Evolutionary conservation across 2,797 vertebrate genomes (phyloP).

Genomic region (Agapornis canus): DNA sequence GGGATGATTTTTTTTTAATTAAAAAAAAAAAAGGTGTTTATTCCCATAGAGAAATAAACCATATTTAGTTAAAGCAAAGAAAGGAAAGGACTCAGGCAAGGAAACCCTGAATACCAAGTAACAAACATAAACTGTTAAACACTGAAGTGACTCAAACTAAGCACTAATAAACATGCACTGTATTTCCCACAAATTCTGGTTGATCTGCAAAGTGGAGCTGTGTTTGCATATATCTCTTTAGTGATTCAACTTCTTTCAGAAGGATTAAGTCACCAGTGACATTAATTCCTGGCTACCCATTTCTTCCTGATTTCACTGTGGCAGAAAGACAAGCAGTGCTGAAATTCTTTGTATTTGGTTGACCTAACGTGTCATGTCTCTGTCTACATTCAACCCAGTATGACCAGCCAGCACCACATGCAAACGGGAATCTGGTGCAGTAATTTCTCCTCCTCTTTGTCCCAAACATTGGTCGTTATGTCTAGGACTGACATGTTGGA

Average conservation of each 20-base stretch:
- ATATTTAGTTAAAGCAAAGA: background rate
- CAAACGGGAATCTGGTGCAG: background rate
- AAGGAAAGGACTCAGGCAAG: background rate
- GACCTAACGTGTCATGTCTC: background rate
- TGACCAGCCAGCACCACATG: background rate
- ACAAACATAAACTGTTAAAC: background rate
- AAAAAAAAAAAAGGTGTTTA: background rate
- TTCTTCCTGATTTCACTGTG: background rate
- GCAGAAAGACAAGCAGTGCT: background rate
- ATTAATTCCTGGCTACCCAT: background rate
- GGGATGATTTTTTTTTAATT: background rate
- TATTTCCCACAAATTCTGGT: background rate
- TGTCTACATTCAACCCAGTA: background rate
- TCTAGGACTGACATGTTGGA: background rate
- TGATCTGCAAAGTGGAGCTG: background rate
- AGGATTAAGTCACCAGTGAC: background rate
- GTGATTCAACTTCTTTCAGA: background rate
- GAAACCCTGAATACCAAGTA: background rate
- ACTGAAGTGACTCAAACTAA: background rate
- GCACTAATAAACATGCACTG: background rate
- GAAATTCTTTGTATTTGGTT: background rate
- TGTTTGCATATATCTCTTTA: background rate
- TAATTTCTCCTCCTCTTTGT: background rate
- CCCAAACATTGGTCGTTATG: background rate
- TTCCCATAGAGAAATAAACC: background rate